These are phyloP conservation scores for Mus minutoides DNA, from an alignment of 2,797 vertebrate species.

Conservation along the genomic window DNA sequence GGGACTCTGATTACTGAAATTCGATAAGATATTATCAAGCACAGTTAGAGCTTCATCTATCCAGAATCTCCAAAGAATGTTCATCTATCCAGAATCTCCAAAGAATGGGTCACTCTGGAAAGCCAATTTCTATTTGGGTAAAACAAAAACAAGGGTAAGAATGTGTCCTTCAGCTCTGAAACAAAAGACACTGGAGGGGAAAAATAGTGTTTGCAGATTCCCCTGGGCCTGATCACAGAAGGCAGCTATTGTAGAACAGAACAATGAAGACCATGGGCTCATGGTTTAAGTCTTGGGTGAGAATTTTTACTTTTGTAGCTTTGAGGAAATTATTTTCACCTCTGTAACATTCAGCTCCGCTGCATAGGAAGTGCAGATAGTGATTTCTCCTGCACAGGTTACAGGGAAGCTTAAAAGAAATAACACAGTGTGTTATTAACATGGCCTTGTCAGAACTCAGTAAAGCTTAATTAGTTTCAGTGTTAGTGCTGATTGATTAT, in stretches of 20 bases:
- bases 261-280: background rate
- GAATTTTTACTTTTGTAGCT: background rate
- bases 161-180: slow-evolving; percentile 24
- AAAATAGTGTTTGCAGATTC: background rate
- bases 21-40: slow-evolving; percentile 51
- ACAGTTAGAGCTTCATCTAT: slow-evolving; percentile 37
- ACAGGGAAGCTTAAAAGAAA: background rate
- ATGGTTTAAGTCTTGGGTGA: background rate
- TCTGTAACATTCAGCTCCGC: background rate
- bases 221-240: background rate
- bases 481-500: background rate
- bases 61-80: slow-evolving; percentile 36
- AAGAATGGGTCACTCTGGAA: slow-evolving; percentile 29
- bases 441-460: background rate
- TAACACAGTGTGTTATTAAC: background rate
- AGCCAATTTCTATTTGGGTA: slow-evolving; percentile 26
- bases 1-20: slow-evolving; percentile 43
- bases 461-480: background rate
- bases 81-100: slow-evolving; percentile 37
- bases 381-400: background rate
- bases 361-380: background rate
- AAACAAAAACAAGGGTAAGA: slow-evolving; percentile 28
- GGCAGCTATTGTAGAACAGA: background rate
- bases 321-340: background rate
- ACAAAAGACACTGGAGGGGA: background rate